These are phyloP conservation scores for Lamellibrachia luymesi DNA, from an alignment of 1,140 invertebrate genomes.

Conservation along the genomic window DNA sequence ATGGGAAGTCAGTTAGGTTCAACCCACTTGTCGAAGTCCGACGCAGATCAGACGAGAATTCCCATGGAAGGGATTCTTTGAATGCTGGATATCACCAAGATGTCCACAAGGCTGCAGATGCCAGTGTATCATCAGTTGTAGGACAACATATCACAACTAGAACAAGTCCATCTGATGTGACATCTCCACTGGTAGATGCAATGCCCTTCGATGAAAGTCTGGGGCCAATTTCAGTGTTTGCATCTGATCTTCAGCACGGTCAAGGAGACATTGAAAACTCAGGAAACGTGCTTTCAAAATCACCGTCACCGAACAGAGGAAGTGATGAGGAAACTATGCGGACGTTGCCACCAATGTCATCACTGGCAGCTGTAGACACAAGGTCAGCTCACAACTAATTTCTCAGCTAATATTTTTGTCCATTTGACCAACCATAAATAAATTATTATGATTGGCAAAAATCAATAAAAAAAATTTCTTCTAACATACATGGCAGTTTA, in stretches of 20 bases:
- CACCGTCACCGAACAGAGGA: not conserved
- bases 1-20: not conserved
- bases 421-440: too few species aligned
- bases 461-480: too few species aligned
- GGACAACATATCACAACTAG: not conserved
- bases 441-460: too few species aligned
- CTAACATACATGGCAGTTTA: too few species aligned
- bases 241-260: not conserved
- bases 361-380: not conserved
- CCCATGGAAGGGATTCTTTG: too few species aligned
- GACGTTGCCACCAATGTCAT: not conserved
- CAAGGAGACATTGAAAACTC: not conserved
- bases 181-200: not conserved
- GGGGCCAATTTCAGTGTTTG: not conserved
- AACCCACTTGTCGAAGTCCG: not conserved
- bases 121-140: not conserved
- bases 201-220: not conserved
- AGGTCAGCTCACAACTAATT: not conserved
- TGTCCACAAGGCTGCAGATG: not conserved
- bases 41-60: not conserved
- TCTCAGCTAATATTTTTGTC: too few species aligned
- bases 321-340: not conserved
- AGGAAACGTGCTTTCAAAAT: not conserved
- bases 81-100: not conserved
- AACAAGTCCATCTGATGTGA: too few species aligned